Evolutionary conservation across 2,888 invertebrate genomes (phyloP).

Genomic region (Disparrhopalites patrizii): DNA sequence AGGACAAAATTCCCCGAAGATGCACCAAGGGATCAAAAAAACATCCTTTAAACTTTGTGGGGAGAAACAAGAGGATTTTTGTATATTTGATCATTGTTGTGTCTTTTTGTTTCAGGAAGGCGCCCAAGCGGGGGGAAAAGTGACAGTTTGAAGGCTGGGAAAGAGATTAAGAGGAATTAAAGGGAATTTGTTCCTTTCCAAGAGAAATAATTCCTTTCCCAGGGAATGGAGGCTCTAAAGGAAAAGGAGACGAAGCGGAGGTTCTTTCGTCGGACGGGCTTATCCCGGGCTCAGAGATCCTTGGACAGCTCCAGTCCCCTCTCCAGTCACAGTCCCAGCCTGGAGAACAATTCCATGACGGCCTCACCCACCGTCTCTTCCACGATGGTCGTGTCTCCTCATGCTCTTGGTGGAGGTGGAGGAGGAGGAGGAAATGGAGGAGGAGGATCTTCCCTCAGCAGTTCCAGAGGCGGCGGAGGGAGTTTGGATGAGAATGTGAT

Average conservation of each 20-base stretch:
- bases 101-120: no score
- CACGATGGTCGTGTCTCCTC: background rate
- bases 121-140: no score
- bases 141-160: no score
- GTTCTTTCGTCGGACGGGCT: conserved; percentile 19
- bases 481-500: conserved; percentile 46
- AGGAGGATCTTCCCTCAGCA: no score
- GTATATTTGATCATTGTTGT: no score
- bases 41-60: no score
- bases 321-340: conserved; percentile 10
- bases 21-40: no score
- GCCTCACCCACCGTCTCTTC: background rate
- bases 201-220: background rate
- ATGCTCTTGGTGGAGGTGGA: background rate
- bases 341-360: conserved; percentile 18
- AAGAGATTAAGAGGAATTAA: no score
- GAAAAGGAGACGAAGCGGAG: conserved; percentile 20
- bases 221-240: conserved; percentile 6
- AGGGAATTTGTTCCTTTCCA: background rate
- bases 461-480: conserved; percentile 16
- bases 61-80: no score
- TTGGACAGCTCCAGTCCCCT: conserved; percentile 23
- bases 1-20: no score
- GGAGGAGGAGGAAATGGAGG: background rate
- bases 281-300: conserved; percentile 18